A percentile compares a stretch with the other conserved stretches of the same genome.
These are phyloP conservation scores for Epicauta chinensis DNA, from an alignment of 1,140 invertebrate species.

Conservation along the genomic window DNA sequence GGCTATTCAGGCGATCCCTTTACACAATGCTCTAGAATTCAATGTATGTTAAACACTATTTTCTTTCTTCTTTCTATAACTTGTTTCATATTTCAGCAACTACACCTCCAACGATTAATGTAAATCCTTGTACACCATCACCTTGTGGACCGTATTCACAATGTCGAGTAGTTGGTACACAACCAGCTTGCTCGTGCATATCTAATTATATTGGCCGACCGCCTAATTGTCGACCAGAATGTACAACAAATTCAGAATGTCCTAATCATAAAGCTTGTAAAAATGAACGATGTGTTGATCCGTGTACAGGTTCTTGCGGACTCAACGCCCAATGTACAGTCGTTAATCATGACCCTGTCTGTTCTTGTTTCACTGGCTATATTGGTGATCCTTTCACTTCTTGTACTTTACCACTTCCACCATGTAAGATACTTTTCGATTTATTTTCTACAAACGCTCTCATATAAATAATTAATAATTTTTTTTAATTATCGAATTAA, in stretches of 20 bases:
- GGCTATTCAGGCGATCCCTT: conserved; percentile 77
- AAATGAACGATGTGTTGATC: conserved; percentile 72
- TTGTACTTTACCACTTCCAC: conserved; percentile 46
- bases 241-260: conserved; percentile 68
- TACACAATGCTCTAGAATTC: conserved; percentile 54
- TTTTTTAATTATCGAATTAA: conserved; percentile 3
- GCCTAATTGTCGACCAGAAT: conserved; percentile 74
- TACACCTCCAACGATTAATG: conserved; percentile 34
- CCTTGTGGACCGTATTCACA: conserved; percentile 74
- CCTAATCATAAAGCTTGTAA: conserved; percentile 65
- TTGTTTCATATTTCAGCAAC: conserved; percentile 30
- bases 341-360: conserved; percentile 69
- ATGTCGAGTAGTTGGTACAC: conserved; percentile 61
- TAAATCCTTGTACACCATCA: conserved; percentile 64
- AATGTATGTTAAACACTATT: conserved; percentile 46
- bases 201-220: conserved; percentile 67
- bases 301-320: conserved; percentile 73
- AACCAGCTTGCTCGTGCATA: conserved; percentile 69
- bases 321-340: conserved; percentile 65
- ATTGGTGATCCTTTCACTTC: conserved; percentile 67
- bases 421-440: conserved; percentile 38
- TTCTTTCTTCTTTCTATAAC: conserved; percentile 16
- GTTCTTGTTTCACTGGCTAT: conserved; percentile 63
- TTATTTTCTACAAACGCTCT: neutral
- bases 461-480: conserved; percentile 1